Evolutionary conservation across 1,140 invertebrate genomes (phyloP).

Genomic region (Papilio dardanus): DNA sequence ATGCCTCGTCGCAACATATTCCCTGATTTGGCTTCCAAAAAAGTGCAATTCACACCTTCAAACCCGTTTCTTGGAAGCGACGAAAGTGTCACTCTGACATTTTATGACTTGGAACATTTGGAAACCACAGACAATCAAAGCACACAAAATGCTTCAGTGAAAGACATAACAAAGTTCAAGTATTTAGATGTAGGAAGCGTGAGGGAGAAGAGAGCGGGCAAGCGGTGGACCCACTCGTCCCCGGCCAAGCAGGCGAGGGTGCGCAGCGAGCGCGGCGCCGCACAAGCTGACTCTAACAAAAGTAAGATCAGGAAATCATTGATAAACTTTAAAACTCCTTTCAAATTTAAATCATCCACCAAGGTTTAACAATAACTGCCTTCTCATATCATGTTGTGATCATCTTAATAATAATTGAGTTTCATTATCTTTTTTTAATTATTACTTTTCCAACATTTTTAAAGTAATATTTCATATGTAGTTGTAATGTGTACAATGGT

Average conservation of each 20-base stretch:
- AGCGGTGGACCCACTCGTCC: slow-evolving; percentile 68
- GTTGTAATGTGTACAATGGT: slow-evolving; percentile 29
- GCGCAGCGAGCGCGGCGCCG: no score
- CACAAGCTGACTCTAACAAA: slow-evolving; percentile 64
- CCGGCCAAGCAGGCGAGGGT: slow-evolving; percentile 72
- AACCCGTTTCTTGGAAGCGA: slow-evolving; percentile 80
- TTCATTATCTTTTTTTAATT: not conserved
- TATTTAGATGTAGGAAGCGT: slow-evolving; percentile 76
- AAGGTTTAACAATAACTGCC: slow-evolving; percentile 55
- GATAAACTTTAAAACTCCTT: slow-evolving; percentile 79
- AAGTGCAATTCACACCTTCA: slow-evolving; percentile 75
- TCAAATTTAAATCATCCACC: slow-evolving; percentile 74
- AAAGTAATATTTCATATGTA: slow-evolving; percentile 17
- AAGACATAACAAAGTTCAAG: slow-evolving; percentile 76
- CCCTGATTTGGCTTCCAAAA: slow-evolving; percentile 65
- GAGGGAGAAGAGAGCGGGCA: slow-evolving; percentile 64
- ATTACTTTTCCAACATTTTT: not conserved
- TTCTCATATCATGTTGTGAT: not conserved
- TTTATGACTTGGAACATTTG: slow-evolving; percentile 76
- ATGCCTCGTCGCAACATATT: slow-evolving; percentile 77
- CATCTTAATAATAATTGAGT: not conserved
- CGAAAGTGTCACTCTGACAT: slow-evolving; percentile 78
- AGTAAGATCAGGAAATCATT: slow-evolving; percentile 72
- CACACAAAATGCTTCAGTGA: slow-evolving; percentile 46
- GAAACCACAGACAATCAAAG: slow-evolving; percentile 51